A percentile compares a stretch with the other conserved stretches of the same genome.
Evolutionary conservation across 2,888 invertebrate species (phyloP).

Genomic region (Perizoma affinitatum): DNA sequence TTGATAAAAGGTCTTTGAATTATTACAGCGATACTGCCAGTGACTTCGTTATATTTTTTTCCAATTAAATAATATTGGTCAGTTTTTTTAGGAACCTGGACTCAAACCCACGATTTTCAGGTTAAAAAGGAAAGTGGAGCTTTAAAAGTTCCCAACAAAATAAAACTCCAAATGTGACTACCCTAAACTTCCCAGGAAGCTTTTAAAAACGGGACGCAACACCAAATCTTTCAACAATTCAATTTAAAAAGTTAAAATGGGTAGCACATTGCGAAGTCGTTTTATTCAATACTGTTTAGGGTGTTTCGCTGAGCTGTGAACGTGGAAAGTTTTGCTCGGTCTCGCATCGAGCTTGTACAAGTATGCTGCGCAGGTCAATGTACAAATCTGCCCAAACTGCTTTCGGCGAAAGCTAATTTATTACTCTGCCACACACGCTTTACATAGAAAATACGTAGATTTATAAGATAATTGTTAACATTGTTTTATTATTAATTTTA

Average conservation of each 20-base stretch:
- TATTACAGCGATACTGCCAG: too few species aligned
- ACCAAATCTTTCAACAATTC: conserved; percentile 30
- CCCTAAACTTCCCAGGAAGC: conserved; percentile 17
- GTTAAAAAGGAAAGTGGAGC: neutral
- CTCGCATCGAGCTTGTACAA: conserved; percentile 20
- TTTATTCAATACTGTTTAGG: conserved; percentile 40
- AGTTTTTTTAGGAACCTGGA: too few species aligned
- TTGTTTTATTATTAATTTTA: neutral
- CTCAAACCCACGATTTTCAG: too few species aligned
- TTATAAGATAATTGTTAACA: too few species aligned
- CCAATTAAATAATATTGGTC: too few species aligned
- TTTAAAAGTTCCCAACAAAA: conserved; percentile 6
- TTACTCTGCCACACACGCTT: conserved; percentile 10
- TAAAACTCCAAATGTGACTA: conserved; percentile 10
- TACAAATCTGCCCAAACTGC: conserved; percentile 34
- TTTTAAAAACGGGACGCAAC: conserved; percentile 23
- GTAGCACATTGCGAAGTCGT: conserved; percentile 32
- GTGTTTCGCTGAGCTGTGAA: conserved; percentile 35
- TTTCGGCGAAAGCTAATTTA: conserved; percentile 30
- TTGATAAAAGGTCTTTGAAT: too few species aligned
- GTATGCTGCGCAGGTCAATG: conserved; percentile 24
- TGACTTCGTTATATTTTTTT: too few species aligned
- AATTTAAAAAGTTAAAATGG: conserved; percentile 36
- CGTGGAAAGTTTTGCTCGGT: conserved; percentile 32
- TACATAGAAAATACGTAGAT: too few species aligned